Conservation (phyloP, 2,888 invertebrate species). For the Pseudococcus viburni region DNA sequence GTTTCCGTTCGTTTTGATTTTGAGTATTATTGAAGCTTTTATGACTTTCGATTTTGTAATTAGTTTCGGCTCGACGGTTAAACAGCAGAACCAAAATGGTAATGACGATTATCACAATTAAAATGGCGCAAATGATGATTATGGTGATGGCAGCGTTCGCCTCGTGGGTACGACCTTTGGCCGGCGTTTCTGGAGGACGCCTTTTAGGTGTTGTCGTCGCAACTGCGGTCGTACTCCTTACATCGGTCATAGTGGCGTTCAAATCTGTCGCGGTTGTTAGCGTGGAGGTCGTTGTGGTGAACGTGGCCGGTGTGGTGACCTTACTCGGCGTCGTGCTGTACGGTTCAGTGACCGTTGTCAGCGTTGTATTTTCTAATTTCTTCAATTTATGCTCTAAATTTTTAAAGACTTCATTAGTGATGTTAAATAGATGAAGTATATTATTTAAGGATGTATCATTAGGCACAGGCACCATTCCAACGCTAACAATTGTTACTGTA, state of each 20-base stretch:
- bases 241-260: slow-evolving; percentile 68
- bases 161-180: slow-evolving; percentile 79
- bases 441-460: slow-evolving; percentile 34
- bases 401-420: not conserved
- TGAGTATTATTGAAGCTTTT: slow-evolving; percentile 76
- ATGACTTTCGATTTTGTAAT: slow-evolving; percentile 91
- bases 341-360: not conserved
- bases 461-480: slow-evolving; percentile 51
- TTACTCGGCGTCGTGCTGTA: slow-evolving; percentile 33
- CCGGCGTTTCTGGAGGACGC: slow-evolving; percentile 72
- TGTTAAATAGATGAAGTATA: not conserved
- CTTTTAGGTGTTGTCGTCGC: slow-evolving; percentile 69
- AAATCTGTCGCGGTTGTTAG: slow-evolving; percentile 69
- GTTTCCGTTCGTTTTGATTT: slow-evolving; percentile 76
- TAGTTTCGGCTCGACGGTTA: slow-evolving; percentile 84
- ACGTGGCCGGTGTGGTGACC: slow-evolving; percentile 62
- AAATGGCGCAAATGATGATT: slow-evolving; percentile 89
- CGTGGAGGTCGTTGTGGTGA: slow-evolving; percentile 68
- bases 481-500: slow-evolving; percentile 58
- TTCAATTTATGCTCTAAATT: slow-evolving; percentile 53
- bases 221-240: slow-evolving; percentile 70
- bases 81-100: slow-evolving; percentile 92
- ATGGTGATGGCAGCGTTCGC: slow-evolving; percentile 90
- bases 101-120: slow-evolving; percentile 89
- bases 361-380: not conserved